Conservation (phyloP, 2,113 vertebrate genomes). For the Cyprinodon tularosa region DNA sequence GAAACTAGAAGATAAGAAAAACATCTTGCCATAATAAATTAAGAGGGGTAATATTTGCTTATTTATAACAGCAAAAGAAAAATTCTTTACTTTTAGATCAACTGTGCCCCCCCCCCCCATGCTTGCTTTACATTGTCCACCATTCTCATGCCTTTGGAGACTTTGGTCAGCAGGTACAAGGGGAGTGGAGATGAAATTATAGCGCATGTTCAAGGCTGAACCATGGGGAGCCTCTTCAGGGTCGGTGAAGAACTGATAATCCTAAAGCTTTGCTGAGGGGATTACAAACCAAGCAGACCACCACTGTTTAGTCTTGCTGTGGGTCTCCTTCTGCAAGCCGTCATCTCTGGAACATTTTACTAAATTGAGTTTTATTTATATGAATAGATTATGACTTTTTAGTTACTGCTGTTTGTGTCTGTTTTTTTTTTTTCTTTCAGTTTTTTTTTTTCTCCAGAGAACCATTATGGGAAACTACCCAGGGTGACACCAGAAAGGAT, state of each 20-base stretch:
- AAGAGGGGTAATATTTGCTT: too few relatives aligned
- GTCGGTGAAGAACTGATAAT: conserved; percentile 69
- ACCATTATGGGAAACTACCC: too few relatives aligned
- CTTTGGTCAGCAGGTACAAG: conserved; percentile 62
- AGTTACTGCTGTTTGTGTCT: not conserved
- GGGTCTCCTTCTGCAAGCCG: conserved; percentile 65
- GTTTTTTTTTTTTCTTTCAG: not conserved
- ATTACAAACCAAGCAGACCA: conserved; percentile 76
- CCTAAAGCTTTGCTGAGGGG: conserved; percentile 68
- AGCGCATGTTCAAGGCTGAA: conserved; percentile 65
- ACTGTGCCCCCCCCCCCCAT: not conserved
- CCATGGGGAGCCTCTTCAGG: conserved; percentile 69
- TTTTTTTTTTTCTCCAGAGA: too few relatives aligned
- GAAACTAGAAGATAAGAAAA: too few relatives aligned
- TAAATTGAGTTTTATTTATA: conserved; percentile 18
- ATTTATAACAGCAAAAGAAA: not conserved
- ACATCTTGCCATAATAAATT: too few relatives aligned
- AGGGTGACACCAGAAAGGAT: not conserved
- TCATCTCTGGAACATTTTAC: conserved; percentile 57
- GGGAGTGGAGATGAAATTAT: conserved; percentile 69
- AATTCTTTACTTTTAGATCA: not conserved
- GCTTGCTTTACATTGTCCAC: conserved; percentile 29
- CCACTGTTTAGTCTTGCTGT: conserved; percentile 69
- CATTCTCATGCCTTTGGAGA: conserved; percentile 42
- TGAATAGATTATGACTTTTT: conserved; percentile 6